Percentiles rank a stretch among this genome's conserved stretches.
phyloP scores from a whole-genome alignment of 2,113 vertebrate species.

The Thermophis baileyi region DNA sequence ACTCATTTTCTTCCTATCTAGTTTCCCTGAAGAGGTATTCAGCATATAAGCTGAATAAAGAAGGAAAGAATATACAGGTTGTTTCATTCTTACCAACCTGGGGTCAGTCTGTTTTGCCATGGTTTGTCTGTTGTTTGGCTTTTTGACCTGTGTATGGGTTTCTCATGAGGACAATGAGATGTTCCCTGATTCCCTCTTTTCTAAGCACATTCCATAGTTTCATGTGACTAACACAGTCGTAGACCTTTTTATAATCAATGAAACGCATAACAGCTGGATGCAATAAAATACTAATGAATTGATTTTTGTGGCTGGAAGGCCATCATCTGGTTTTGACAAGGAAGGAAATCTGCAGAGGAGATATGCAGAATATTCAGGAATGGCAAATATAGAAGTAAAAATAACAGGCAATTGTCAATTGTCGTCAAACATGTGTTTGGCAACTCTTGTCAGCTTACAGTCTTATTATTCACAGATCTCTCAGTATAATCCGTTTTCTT shows the following conservation, averaged over 20 bases:
- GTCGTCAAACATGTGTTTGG: background rate
- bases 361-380: constrained; percentile 15
- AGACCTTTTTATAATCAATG: background rate
- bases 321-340: constrained; percentile 49
- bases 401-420: background rate
- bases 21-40: background rate
- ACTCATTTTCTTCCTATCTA: background rate
- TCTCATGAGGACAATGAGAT: background rate
- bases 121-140: background rate
- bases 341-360: constrained; percentile 44
- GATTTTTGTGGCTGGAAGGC: constrained; percentile 29
- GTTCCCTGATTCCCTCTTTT: background rate
- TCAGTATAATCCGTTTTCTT: background rate
- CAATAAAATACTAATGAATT: constrained; percentile 46
- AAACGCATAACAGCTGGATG: constrained; percentile 16
- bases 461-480: constrained; percentile 6
- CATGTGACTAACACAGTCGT: background rate
- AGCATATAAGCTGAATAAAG: background rate
- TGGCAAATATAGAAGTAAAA: constrained; percentile 41
- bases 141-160: background rate
- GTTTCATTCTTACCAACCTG: background rate
- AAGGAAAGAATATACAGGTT: background rate
- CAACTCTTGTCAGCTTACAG: background rate
- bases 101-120: background rate
- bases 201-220: background rate